Conservation (phyloP, 1,140 invertebrate species). For the Littorina saxatilis region DNA sequence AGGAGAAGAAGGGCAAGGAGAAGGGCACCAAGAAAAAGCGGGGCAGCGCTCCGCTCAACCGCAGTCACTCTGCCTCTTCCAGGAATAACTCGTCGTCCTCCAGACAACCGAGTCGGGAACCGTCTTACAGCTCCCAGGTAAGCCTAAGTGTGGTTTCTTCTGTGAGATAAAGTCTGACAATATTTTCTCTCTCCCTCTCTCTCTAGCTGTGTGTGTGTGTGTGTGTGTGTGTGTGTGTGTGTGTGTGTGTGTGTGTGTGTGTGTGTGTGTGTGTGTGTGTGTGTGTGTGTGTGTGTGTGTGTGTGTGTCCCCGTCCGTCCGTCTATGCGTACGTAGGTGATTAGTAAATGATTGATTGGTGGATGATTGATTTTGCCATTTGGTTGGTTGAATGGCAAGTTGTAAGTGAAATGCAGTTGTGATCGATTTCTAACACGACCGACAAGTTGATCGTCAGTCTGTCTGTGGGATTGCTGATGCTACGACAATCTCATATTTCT, state of each 20-base stretch:
- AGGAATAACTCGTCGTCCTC: background rate
- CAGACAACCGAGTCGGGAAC: no score
- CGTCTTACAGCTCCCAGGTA: background rate
- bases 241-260: background rate
- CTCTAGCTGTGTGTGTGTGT: background rate
- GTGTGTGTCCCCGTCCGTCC: background rate
- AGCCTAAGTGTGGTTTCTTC: background rate
- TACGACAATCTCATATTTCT: no score
- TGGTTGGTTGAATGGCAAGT: no score
- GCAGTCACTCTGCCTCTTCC: background rate
- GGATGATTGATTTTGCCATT: no score
- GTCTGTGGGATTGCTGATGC: no score
- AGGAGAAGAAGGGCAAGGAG: background rate
- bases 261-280: background rate
- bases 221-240: background rate
- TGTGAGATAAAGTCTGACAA: no score
- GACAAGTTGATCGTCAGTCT: no score
- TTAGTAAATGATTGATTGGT: no score
- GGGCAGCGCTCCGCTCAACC: background rate
- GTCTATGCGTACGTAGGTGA: no score
- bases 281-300: background rate
- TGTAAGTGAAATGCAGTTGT: no score
- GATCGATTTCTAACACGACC: no score
- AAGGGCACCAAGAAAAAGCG: constrained; percentile 1
- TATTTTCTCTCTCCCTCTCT: no score